Conservation (phyloP, 2,797 vertebrate genomes). For the Myotis daubentonii region DNA sequence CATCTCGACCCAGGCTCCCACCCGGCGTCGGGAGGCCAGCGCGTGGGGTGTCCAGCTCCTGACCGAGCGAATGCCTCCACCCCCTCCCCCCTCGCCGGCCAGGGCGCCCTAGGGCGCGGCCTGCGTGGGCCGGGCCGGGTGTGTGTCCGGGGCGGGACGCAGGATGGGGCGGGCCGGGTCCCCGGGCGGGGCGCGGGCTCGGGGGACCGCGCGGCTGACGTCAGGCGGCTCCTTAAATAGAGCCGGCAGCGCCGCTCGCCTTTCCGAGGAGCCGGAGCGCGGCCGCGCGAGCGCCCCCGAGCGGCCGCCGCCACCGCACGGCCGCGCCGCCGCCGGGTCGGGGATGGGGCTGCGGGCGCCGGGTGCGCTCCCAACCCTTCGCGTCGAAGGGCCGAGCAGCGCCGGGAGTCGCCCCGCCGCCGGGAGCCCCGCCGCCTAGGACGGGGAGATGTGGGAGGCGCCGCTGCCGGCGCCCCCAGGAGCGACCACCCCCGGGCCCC, state of each 20-base stretch:
- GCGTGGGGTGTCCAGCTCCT: not conserved
- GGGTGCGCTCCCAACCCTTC: conserved; percentile 43
- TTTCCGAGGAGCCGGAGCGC: conserved; percentile 73
- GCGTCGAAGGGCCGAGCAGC: not conserved
- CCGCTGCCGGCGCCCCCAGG: conserved; percentile 52
- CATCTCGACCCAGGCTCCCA: not conserved
- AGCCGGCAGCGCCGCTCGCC: conserved; percentile 80
- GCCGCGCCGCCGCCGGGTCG: conserved; percentile 24
- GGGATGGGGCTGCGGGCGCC: conserved; percentile 59
- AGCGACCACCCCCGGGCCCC: conserved; percentile 51
- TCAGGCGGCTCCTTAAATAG: conserved; percentile 91
- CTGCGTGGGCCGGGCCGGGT: not conserved
- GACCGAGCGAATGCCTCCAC: not conserved
- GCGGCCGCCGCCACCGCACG: conserved; percentile 49
- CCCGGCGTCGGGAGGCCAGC: not conserved
- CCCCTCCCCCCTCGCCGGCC: not conserved
- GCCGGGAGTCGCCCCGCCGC: conserved; percentile 41
- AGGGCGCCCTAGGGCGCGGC: not conserved
- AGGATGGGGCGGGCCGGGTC: conserved; percentile 68
- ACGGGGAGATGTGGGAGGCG: conserved; percentile 66
- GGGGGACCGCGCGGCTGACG: conserved; percentile 89
- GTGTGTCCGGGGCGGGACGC: not conserved
- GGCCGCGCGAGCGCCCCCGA: conserved; percentile 72
- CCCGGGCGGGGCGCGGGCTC: conserved; percentile 66
- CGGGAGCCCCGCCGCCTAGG: conserved; percentile 40